Conservation (phyloP, 2,113 vertebrate genomes). For the Sclerurus mexicanus region DNA sequence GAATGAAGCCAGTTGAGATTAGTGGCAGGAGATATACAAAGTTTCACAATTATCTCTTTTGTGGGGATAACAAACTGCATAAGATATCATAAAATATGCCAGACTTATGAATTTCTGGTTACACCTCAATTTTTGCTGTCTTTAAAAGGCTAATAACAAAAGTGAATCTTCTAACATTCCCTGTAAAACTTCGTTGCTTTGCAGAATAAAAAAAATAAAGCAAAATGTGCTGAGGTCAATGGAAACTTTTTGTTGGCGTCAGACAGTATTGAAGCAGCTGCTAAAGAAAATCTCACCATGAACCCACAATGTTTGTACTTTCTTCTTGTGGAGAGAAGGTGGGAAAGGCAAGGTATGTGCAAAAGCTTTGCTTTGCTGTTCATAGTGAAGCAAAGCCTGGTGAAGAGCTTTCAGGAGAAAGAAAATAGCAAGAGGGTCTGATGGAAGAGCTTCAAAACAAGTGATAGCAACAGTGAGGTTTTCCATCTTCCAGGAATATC, state of each 20-base stretch:
- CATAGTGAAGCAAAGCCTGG: neutral
- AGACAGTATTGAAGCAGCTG: neutral
- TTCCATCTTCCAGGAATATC: neutral
- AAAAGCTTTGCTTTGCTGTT: neutral
- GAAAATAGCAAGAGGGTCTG: neutral
- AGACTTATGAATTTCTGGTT: neutral
- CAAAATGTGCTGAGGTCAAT: neutral
- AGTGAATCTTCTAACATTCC: neutral
- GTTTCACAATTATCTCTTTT: neutral
- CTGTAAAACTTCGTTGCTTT: neutral
- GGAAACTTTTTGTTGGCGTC: neutral
- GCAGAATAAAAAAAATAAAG: slow-evolving; percentile 34
- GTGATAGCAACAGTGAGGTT: neutral
- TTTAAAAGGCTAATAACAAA: neutral
- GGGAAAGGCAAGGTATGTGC: neutral
- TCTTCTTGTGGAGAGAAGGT: neutral
- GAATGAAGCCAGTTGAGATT: neutral
- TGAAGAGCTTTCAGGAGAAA: neutral
- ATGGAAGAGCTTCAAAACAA: neutral
- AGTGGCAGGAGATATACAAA: neutral
- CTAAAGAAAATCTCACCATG: neutral
- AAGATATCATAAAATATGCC: neutral
- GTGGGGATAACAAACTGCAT: neutral
- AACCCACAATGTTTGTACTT: neutral
- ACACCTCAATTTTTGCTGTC: neutral